phyloP scores from a whole-genome alignment of 2,797 vertebrate genomes.

The Cuculus canorus region DNA sequence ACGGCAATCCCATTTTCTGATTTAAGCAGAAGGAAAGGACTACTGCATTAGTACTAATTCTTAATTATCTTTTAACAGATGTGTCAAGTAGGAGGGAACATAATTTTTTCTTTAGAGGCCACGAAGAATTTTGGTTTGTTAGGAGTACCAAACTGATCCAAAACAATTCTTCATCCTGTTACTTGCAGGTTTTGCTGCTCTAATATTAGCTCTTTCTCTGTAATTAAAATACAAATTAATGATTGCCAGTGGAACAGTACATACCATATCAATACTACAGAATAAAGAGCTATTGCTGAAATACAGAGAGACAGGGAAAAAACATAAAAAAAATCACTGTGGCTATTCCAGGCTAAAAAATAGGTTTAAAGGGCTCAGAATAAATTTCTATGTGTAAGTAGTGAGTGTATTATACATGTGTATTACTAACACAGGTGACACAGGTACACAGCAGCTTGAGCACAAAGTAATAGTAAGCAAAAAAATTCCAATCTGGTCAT shows the following conservation, averaged over 20 bases:
- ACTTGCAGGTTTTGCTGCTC: neutral
- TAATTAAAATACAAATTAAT: neutral
- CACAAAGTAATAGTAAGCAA: neutral
- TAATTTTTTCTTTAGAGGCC: neutral
- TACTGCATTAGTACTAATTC: neutral
- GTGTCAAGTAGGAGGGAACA: neutral
- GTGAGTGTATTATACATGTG: neutral
- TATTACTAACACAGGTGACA: neutral
- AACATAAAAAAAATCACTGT: neutral
- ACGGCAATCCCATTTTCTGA: neutral
- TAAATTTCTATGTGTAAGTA: neutral
- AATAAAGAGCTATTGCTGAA: neutral
- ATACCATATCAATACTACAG: neutral
- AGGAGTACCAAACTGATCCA: neutral
- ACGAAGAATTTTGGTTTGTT: neutral
- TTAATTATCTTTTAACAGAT: neutral
- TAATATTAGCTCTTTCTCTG: neutral
- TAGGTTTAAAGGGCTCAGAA: neutral
- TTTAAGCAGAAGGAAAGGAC: neutral
- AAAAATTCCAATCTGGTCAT: neutral
- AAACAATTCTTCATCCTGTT: neutral
- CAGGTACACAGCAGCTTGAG: neutral
- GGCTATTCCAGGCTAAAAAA: neutral
- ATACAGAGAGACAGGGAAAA: neutral
- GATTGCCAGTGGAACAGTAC: neutral